Conservation (phyloP, 1,140 invertebrate genomes). For the Teleopsis dalmanni region DNA sequence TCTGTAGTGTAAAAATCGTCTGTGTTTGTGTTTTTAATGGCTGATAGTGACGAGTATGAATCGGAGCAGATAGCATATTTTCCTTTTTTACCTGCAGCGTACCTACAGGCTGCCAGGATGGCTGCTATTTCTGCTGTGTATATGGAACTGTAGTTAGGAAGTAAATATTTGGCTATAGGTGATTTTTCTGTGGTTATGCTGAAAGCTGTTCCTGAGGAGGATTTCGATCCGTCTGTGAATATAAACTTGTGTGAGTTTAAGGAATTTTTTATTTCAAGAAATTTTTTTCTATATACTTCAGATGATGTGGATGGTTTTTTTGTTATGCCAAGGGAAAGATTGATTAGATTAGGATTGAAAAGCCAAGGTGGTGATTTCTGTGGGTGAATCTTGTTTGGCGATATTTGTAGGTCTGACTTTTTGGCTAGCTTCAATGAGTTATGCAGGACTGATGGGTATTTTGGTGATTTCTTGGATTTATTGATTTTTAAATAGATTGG, state of each 20-base stretch:
- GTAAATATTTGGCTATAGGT: slow-evolving; percentile 1
- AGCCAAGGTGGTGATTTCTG: slow-evolving; percentile 3
- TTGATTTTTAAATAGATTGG: background rate
- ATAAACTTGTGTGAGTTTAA: slow-evolving; percentile 7
- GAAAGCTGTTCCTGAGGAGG: background rate
- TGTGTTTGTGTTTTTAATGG: slow-evolving; percentile 12
- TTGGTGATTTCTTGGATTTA: background rate
- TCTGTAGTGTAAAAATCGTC: slow-evolving; percentile 2
- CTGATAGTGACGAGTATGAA: slow-evolving; percentile 4
- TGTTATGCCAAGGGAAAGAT: background rate
- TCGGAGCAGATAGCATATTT: slow-evolving; percentile 10
- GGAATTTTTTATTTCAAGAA: slow-evolving; percentile 1
- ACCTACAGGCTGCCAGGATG: slow-evolving; percentile 2
- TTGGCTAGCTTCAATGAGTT: background rate
- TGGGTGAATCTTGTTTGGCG: background rate
- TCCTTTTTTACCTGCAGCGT: slow-evolving; percentile 7
- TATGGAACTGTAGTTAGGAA: slow-evolving; percentile 4
- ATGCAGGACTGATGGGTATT: too few species aligned
- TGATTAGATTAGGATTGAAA: background rate
- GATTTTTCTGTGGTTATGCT: slow-evolving; percentile 7
- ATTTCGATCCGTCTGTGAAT: slow-evolving; percentile 9
- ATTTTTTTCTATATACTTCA: slow-evolving; percentile 2
- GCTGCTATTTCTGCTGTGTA: slow-evolving; percentile 10
- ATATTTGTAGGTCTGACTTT: background rate
- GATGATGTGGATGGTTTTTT: background rate